Percentiles rank a stretch among this genome's conserved stretches.
Conservation (phyloP, 2,797 vertebrate genomes). For the Aselliscus stoliczkanus region DNA sequence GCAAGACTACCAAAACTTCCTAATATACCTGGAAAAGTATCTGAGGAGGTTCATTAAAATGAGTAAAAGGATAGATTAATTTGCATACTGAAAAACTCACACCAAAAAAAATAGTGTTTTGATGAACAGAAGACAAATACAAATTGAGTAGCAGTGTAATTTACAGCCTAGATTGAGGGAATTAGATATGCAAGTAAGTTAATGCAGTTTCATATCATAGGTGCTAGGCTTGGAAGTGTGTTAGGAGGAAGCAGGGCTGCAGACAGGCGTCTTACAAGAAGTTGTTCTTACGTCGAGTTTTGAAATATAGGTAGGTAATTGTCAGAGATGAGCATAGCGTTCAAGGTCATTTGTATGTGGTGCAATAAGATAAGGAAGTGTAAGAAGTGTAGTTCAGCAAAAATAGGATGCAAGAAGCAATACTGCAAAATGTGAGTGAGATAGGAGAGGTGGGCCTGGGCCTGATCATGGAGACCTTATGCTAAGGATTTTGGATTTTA, state of each 20-base stretch:
- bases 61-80: neutral
- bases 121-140: neutral
- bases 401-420: neutral
- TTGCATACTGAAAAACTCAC: neutral
- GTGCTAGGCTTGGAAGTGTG: neutral
- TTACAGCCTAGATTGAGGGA: neutral
- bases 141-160: neutral
- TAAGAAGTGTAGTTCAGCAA: neutral
- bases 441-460: neutral
- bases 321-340: neutral
- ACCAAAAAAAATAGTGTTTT: neutral
- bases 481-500: neutral
- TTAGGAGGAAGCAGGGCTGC: neutral
- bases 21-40: neutral
- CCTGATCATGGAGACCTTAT: neutral
- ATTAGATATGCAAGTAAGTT: neutral
- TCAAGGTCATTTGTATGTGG: neutral
- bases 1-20: neutral
- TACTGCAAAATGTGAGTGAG: neutral
- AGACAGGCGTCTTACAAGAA: neutral
- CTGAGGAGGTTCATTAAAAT: conserved; percentile 3
- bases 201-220: neutral
- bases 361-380: neutral
- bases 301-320: neutral
- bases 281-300: neutral